These are phyloP conservation scores for Yponomeuta cagnagella DNA, from an alignment of 2,888 invertebrate genomes.

Conservation along the genomic window DNA sequence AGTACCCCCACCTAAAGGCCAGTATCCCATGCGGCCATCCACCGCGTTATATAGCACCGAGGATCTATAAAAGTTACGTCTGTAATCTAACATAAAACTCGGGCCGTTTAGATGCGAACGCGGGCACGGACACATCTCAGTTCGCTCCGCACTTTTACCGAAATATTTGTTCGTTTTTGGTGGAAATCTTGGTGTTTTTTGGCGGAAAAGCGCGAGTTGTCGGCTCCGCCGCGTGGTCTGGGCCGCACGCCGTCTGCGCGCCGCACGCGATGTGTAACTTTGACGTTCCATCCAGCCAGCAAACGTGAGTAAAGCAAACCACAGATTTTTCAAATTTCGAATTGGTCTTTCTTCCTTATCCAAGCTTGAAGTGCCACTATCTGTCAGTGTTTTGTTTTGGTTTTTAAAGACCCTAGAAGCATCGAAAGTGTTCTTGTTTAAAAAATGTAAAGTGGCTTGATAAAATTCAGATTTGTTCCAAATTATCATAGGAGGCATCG, in stretches of 20 bases:
- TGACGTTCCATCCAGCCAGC: slow-evolving; percentile 48
- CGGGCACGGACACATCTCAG: slow-evolving; percentile 75
- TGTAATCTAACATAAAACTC: slow-evolving; percentile 77
- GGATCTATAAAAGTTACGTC: slow-evolving; percentile 77
- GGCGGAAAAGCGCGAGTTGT: slow-evolving; percentile 51
- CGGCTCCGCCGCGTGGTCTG: slow-evolving; percentile 48
- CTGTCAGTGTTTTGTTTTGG: background rate
- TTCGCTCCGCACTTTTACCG: slow-evolving; percentile 75
- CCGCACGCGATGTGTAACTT: slow-evolving; percentile 47
- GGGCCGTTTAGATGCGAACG: slow-evolving; percentile 77
- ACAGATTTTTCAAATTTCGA: slow-evolving; percentile 36
- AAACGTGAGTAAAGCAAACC: slow-evolving; percentile 52
- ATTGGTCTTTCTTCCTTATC: background rate
- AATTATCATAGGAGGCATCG: background rate
- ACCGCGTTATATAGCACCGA: slow-evolving; percentile 76
- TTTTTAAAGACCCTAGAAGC: background rate
- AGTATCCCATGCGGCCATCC: slow-evolving; percentile 60
- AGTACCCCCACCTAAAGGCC: slow-evolving; percentile 46
- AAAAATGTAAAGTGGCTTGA: background rate
- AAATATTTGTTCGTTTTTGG: slow-evolving; percentile 67
- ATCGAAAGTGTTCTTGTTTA: background rate
- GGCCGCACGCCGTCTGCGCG: slow-evolving; percentile 46
- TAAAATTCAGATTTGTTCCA: background rate
- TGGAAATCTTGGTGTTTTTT: slow-evolving; percentile 61
- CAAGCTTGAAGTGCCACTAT: background rate